These are phyloP conservation scores for Enteromius anoplus DNA, from an alignment of 2,797 vertebrate species.

Conservation along the genomic window DNA sequence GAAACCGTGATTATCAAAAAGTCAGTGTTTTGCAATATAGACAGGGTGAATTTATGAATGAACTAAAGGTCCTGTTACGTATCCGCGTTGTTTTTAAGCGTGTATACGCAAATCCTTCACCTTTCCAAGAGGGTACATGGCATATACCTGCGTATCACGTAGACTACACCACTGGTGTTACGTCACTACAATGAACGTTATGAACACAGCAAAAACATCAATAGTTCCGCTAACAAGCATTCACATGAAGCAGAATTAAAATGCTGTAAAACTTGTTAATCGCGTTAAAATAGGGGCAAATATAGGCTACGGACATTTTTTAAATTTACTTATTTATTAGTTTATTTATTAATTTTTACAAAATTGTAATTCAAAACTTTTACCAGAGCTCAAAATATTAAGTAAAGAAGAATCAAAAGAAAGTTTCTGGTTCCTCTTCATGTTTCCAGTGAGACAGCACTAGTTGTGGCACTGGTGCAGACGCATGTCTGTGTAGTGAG, in stretches of 20 bases:
- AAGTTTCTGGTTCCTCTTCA: neutral
- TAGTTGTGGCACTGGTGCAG: slow-evolving; percentile 23
- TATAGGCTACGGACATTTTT: no score
- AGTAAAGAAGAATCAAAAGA: neutral
- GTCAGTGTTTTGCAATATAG: no score
- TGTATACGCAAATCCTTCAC: no score
- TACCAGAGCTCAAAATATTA: neutral
- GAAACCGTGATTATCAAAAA: no score
- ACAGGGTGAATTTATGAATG: no score
- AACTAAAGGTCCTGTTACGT: no score
- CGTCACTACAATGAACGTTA: neutral
- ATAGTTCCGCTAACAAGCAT: neutral
- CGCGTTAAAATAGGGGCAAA: neutral
- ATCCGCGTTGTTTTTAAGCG: no score
- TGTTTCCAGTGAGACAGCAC: slow-evolving; percentile 27
- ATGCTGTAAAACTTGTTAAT: neutral
- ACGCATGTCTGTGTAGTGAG: slow-evolving; percentile 18
- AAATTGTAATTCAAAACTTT: neutral
- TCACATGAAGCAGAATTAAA: neutral
- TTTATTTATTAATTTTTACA: no score
- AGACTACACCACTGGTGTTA: neutral
- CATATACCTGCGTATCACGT: no score
- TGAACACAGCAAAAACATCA: neutral
- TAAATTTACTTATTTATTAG: no score
- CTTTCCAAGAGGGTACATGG: no score